These are phyloP conservation scores for Lagocephalus sceleratus DNA, from an alignment of 2,797 vertebrate species.

Conservation along the genomic window DNA sequence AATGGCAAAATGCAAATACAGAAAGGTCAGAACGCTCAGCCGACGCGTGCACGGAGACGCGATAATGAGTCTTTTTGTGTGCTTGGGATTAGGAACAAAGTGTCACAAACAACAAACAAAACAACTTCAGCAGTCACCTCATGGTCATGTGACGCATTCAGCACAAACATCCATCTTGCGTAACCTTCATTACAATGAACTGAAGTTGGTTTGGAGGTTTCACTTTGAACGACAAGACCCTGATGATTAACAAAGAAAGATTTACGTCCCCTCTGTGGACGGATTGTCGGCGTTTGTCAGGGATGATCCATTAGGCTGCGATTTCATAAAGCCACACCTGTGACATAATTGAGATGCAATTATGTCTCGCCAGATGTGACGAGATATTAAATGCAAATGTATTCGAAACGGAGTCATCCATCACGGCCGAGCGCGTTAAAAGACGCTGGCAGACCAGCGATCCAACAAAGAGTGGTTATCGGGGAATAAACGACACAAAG, in stretches of 20 bases:
- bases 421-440: conserved; percentile 16
- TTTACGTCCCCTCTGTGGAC: neutral
- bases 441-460: conserved; percentile 19
- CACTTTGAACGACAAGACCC: neutral
- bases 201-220: neutral
- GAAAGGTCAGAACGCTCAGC: conserved; percentile 14
- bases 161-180: neutral
- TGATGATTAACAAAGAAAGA: neutral
- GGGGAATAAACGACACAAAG: conserved; percentile 30
- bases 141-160: neutral
- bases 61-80: neutral
- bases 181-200: neutral
- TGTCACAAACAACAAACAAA: neutral
- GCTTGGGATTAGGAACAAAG: neutral
- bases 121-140: neutral
- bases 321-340: conserved; percentile 17
- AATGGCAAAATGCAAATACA: conserved; percentile 42
- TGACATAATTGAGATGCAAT: conserved; percentile 37
- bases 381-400: conserved; percentile 44
- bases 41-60: neutral
- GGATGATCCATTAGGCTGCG: no score
- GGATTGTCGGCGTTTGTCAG: conserved; percentile 5
- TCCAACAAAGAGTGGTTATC: conserved; percentile 22
- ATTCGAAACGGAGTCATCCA: conserved; percentile 28
- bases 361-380: conserved; percentile 32